These are phyloP conservation scores for Delphinus delphis DNA, from an alignment of 2,113 vertebrate genomes.

Conservation along the genomic window DNA sequence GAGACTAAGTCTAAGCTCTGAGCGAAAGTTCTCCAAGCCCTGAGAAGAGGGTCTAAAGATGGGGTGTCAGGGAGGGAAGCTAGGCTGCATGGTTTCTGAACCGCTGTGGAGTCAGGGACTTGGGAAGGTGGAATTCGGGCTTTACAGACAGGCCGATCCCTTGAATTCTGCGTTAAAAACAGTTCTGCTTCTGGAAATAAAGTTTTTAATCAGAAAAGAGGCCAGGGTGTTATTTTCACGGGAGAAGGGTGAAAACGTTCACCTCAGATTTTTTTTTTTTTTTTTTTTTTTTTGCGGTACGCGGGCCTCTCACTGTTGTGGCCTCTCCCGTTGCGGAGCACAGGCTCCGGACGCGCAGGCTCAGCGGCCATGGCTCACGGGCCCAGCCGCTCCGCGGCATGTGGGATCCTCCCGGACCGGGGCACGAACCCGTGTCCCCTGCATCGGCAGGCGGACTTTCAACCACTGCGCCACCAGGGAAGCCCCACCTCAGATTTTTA, in stretches of 20 bases:
- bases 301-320: too few species aligned
- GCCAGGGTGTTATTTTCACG: neutral
- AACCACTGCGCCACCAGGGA: too few species aligned
- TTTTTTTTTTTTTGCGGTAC: too few species aligned
- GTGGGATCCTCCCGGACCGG: too few species aligned
- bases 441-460: too few species aligned
- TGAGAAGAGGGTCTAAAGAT: neutral
- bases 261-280: neutral
- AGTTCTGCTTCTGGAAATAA: conserved; percentile 68
- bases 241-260: neutral
- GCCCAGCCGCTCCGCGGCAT: too few species aligned
- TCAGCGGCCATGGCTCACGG: too few species aligned
- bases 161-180: conserved; percentile 17
- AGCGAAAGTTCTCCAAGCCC: neutral
- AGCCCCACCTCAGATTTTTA: neutral
- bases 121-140: neutral
- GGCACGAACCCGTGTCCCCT: too few species aligned
- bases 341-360: too few species aligned
- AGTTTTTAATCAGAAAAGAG: conserved; percentile 44
- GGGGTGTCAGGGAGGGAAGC: accelerated
- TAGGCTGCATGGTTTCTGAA: neutral
- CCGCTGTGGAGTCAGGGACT: neutral
- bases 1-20: neutral
- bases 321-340: too few species aligned
- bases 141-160: neutral